Base-by-base conservation (phyloP, 1,140 invertebrate species). In the Papilio polyxenes region DNA sequence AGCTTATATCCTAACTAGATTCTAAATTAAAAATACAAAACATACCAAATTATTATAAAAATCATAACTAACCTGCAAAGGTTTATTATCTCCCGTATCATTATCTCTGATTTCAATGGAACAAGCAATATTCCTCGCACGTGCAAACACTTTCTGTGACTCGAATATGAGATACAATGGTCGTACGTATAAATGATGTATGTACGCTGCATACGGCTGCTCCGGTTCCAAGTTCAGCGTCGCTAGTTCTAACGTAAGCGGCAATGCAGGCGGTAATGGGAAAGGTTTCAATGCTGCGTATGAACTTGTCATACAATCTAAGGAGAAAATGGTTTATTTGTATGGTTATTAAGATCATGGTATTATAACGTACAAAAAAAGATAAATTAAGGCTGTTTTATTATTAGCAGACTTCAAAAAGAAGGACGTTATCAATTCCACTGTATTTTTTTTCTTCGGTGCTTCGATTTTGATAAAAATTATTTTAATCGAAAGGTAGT, bases 161-260 rank as follows among this genome's bases (percentile, higher is more conserved):
- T 99, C 98, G 90, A 98, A 99, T 89, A 97, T 97, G 10, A 99
- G 94, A 79, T 94, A 95, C 81, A 97, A 94, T 0, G 98, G 98
- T 93, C 98, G 98, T 3, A 99, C 96, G 92, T 98, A 99, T 0
- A 99, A 93, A 91, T 98, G 97, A 94, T 99, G 98, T 5, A 96
- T 93, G 91, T 97, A 99, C 31, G 96, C 96, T 2, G 97, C 97
- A 87, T 97, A 97, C 4, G 98, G 98, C 92, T 97, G 96, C 82
- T 97, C 97, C 10, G 95, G 95, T 74, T 96, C 96, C 72, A 96
- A 95, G 84, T 97, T 96, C 87, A 99, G 97, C 88, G 98, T 97
- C 17, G 97, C 96, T 75, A 99, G 94, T 94, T 99, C 98, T 56
- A 98, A 84, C 0, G 97, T 97, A 13, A 97, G 96, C 48, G 96